Base-by-base conservation (phyloP, 2,797 vertebrate genomes). In the Malurus leucopterus region DNA sequence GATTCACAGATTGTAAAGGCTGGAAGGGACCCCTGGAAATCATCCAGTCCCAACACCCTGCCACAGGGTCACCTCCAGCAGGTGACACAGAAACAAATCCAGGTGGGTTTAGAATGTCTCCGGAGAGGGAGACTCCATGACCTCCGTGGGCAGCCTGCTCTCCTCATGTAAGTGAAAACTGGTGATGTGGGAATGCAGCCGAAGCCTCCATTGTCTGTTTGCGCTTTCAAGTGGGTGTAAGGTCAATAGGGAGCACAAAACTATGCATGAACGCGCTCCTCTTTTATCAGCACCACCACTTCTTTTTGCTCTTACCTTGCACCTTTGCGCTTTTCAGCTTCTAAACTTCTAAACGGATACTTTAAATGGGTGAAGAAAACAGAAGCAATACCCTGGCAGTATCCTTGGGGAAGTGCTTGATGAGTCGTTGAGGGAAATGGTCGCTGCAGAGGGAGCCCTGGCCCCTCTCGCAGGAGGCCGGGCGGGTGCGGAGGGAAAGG, bases 401-500 rank as follows among this genome's bases (percentile, higher is more conserved):
- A 4, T n/a, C 34, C 16, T 6, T 9, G 7, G 7, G 38, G 10
- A 7, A 9, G 4, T 18, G 10, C 20, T 3, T 2, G 30, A 10
- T 36, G 43, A 14, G n/a, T 21, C 24, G 19, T 3, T 3, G 74
- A 65, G 43, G 32, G 26, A 19, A 65, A 26, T 0, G 13, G 22
- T 2, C 30, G 27, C 29, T 9, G 63, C 20, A 2, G 46, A 23
- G 16, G 38, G 27, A 20, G 6, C 15, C 8, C 11, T 1, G 9
- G 20, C n/a, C 2, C 29, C 6, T 8, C 34, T 44, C 29, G 10
- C 11, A 4, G 7, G 0, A 14, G 6, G 46, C n/a, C 16, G 5
- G 5, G 6, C 9, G 32, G 7, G 8, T 3, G 21, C 5, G 27
- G 19, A 30, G 16, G 5, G 8, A 7, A 59, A 13, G 2, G 24